Evolutionary conservation across 2,888 invertebrate species (phyloP).

Genomic region (Caenorhabditis auriculariae): DNA sequence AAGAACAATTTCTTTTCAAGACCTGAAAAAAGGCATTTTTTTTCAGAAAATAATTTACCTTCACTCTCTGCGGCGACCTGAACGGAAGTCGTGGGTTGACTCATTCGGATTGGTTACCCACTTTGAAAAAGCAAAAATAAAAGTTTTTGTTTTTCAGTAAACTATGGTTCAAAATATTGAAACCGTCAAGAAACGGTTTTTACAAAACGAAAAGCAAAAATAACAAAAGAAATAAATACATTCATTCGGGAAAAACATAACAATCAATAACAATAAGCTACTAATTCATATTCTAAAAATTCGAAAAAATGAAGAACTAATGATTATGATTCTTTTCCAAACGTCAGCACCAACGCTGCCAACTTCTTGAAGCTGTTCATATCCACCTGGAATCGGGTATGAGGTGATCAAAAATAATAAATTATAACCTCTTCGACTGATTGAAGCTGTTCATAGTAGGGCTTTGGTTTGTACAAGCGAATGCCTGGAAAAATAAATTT

Average conservation of each 20-base stretch:
- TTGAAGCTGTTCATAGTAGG: slow-evolving; percentile 51
- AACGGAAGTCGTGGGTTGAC: not conserved
- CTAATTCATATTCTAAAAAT: not conserved
- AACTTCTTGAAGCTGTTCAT: slow-evolving; percentile 57
- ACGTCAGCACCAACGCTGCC: slow-evolving; percentile 40
- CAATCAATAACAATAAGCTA: not conserved
- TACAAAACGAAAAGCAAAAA: not conserved
- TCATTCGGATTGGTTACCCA: not conserved
- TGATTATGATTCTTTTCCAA: no score
- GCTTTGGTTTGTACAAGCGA: slow-evolving; percentile 54
- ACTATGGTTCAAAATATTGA: no score
- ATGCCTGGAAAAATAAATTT: slow-evolving; percentile 29
- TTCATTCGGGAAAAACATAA: not conserved
- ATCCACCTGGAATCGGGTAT: no score
- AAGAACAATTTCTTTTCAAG: slow-evolving; percentile 18
- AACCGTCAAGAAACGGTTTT: not conserved
- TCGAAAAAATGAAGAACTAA: not conserved
- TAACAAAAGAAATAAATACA: slow-evolving; percentile 2
- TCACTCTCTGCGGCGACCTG: slow-evolving; percentile 5
- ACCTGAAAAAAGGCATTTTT: slow-evolving; percentile 11
- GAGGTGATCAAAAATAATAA: no score
- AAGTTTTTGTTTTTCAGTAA: not conserved
- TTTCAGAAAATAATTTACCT: slow-evolving; percentile 5
- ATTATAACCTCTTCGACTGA: slow-evolving; percentile 49
- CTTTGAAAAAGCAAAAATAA: slow-evolving; percentile 1